Evolutionary conservation across 2,113 vertebrate genomes (phyloP), one percentile per base, ranked within the genome.

Genomic region (Ivindomyrus marchei): DNA sequence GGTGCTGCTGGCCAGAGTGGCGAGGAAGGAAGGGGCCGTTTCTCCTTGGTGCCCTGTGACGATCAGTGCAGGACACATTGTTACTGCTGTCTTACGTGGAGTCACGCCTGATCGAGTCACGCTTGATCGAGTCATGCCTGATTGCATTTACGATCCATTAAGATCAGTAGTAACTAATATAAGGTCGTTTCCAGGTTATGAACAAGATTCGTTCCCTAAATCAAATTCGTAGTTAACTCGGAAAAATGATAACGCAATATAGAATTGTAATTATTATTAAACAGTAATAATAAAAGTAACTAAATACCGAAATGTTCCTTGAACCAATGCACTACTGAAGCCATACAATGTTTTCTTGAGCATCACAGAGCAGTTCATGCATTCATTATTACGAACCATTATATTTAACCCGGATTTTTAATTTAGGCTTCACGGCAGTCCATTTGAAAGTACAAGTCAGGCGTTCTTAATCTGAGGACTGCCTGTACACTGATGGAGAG

Each of bases 1-100:
- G 93, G 95, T 98, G 95, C 98, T 99, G 94, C 98, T 99, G 31
- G 98, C 98, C 94, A 99, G 93, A 0, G 96, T 99, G 47, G 98
- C 98, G 90, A 99, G 94, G 94, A 99, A 99, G 88, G 98, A 99
- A 92, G 97, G 97, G 1, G 96, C 93, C 0, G 95, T 95, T 92
- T 99, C 98, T 58, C 96, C 95, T 90, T 97, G 95, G 24, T 97
- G 94, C 21, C 97, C 97, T 96, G 90, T 2, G 50, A 52, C n/a
- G 77, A 19, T 89, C 58, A n/a, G 46, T 56, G 13, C 8, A 84
- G 15, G 17, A 70, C 45, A 87, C 42, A 36, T n/a, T 11, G 74
- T 8, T 3, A 17, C 5, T 42, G 17, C 27, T 3, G 62, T 31
- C 10, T 70, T 11, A 31, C 27, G 27, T 27, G 27, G 31, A 31